Base-by-base conservation (phyloP, 1,140 invertebrate species). In the Pogonomyrmex californicus region DNA sequence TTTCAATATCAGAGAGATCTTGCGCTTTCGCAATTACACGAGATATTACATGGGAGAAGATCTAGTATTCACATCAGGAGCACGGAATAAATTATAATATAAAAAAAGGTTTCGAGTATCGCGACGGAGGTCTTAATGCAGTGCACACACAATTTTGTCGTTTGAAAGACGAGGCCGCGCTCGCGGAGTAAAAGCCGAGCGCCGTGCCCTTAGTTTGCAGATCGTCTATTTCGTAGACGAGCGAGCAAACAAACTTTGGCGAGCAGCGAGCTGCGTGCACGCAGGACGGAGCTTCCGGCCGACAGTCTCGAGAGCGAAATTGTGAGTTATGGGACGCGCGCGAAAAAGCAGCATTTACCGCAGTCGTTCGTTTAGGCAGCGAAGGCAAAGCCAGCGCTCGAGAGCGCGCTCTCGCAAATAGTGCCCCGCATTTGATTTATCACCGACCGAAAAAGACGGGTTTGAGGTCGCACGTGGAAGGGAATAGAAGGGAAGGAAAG, bases 291-390 rank as follows among this genome's bases (percentile, higher is more conserved):
- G 36, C 7, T 68, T 68, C 7, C 58, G 54, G 4, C 17, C 41
- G 68, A 60, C 81, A 49, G 38, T 30, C 44, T 77, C 41, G 65
- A 73, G 58, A 83, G 62, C 58, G 85, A 68, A 81, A 73, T 86
- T 47, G 56, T 87, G 77, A 89, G 66, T 87, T 89, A 87, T 73
- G 38, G 54, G 33, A 33, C 54, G 17, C 1, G 36, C 7, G 51
- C 82, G 65, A 87, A 85, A 87, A 79, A 85, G 58, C 77, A 41
- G 51, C 88, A 78, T 87, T 90, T 89, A 87, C 49, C 47, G 73
- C 49, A 65, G 71, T 87, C 88, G 81, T 90, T 87, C 88, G 81
- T 90, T 90, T 86, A 60, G 47, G 83, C 68, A 54, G 23, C 4
- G n/a, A 65, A 78, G 79, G 56, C 76, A 88, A 23, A 77, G 76